Conservation (phyloP, 2,113 vertebrate genomes). For the Campylomormyrus tamandua region DNA sequence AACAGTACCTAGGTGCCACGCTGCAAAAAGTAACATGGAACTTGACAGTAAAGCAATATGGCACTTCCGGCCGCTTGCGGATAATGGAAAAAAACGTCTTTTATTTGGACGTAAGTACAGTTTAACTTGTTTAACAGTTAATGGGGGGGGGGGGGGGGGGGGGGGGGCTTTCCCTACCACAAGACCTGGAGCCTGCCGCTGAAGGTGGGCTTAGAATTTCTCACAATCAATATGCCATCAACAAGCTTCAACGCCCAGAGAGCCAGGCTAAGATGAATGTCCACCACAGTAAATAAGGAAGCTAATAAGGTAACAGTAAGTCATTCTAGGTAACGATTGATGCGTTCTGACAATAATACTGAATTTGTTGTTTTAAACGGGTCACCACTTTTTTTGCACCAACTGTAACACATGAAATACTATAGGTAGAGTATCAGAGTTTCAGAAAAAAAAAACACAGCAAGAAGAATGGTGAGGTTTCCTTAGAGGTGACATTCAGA, state of each 20-base stretch:
- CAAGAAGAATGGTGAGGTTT: neutral
- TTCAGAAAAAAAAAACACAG: neutral
- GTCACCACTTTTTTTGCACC: neutral
- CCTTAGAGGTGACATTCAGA: neutral
- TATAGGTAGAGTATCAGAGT: neutral
- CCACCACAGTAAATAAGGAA: neutral
- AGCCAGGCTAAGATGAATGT: neutral
- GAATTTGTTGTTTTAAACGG: neutral
- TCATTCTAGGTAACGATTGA: neutral
- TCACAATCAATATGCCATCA: conserved; percentile 11
- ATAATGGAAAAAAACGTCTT: neutral
- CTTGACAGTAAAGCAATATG: neutral
- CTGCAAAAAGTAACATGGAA: neutral
- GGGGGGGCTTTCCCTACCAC: neutral
- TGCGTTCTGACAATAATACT: neutral
- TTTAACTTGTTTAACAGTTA: neutral
- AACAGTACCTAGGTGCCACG: neutral
- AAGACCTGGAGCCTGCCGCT: neutral
- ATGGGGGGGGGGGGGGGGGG: neutral
- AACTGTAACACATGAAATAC: neutral
- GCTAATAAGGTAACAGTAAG: neutral
- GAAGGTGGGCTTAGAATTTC: neutral
- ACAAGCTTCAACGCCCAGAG: neutral
- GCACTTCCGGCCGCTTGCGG: neutral
- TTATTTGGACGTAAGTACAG: neutral